Percentiles rank a stretch among this genome's conserved stretches.
Evolutionary conservation across 2,797 vertebrate species (phyloP).

Genomic region (Chrysocyon brachyurus): DNA sequence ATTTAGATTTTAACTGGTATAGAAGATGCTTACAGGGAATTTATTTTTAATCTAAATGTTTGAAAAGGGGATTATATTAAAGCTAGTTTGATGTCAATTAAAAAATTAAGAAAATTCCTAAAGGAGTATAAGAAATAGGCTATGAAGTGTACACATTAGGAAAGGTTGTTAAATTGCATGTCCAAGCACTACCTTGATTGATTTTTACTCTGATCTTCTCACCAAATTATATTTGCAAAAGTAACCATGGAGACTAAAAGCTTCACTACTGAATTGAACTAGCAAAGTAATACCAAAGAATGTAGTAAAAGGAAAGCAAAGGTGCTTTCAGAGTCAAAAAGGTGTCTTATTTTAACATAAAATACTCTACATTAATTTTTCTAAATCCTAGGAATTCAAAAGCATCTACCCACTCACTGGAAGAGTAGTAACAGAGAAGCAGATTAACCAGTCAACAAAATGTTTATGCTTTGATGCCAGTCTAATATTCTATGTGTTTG

Average conservation of each 20-base stretch:
- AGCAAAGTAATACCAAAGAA: constrained; percentile 9
- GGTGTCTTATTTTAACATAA: neutral
- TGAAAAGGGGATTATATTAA: neutral
- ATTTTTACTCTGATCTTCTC: constrained; percentile 62
- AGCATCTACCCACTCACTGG: neutral
- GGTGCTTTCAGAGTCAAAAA: neutral
- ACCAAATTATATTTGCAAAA: constrained; percentile 64
- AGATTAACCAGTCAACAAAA: neutral
- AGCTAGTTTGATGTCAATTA: neutral
- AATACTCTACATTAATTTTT: neutral
- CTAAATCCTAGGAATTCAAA: neutral
- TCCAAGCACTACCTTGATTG: neutral
- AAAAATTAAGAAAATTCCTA: neutral
- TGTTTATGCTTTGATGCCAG: neutral
- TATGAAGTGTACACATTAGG: neutral
- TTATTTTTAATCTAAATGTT: constrained; percentile 37
- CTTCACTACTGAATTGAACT: constrained; percentile 36
- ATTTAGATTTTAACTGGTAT: neutral
- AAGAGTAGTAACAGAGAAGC: neutral
- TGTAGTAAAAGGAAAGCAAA: neutral
- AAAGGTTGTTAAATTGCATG: neutral
- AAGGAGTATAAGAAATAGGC: neutral
- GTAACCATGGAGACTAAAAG: constrained; percentile 83
- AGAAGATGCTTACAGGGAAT: neutral
- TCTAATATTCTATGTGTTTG: neutral